Evolutionary conservation across 2,113 vertebrate genomes (phyloP), one percentile per base, ranked within the genome.

Genomic region (Anguilla rostrata): DNA sequence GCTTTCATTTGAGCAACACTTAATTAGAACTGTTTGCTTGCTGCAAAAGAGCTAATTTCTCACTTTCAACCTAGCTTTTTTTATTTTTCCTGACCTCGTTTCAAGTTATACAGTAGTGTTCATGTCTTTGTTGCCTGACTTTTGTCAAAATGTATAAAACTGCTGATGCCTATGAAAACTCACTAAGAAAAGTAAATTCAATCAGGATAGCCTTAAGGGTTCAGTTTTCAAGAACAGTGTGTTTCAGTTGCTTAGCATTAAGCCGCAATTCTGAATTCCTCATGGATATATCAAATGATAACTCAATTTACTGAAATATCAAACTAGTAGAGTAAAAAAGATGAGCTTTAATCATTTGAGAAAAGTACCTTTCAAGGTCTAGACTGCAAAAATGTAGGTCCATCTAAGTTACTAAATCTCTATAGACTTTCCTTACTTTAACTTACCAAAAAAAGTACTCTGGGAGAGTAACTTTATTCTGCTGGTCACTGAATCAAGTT

Each of bases 101-200:
- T 84, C 84, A 41, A 81, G 88, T n/a, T 84, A 26, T 84, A 14
- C 20, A 83, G 86, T 87, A 81, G 82, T 86, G 89, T 90, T 80
- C 39, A 79, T 88, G 90, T 84, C 63, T 82, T 63, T 14, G 29
- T 78, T 83, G 53, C 43, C 88, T 39, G 18, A 34, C 41, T 53
- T 86, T 14, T 85, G 57, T 83, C 81, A 40, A 43, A 75, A 75
- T n/a, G 83, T 87, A 86, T 71, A 29, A 40, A 83, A 60, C 71
- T 49, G 56, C 43, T 8, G 34, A 85, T 53, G 26, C 78, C n/a
- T 18, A 49, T 7, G 49, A 53, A 91, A 85, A 71, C 87, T 14
- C 46, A 88, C 85, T 91, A 91, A 91, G 88, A 86, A 91, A 92
- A 92, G 90, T 93, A 89, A 91, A 93, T 93, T 79, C 87, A 88